Percentiles rank a stretch among this genome's conserved stretches.
Evolutionary conservation across 2,113 vertebrate genomes (phyloP).

Genomic region (Rhadina sibilatrix): DNA sequence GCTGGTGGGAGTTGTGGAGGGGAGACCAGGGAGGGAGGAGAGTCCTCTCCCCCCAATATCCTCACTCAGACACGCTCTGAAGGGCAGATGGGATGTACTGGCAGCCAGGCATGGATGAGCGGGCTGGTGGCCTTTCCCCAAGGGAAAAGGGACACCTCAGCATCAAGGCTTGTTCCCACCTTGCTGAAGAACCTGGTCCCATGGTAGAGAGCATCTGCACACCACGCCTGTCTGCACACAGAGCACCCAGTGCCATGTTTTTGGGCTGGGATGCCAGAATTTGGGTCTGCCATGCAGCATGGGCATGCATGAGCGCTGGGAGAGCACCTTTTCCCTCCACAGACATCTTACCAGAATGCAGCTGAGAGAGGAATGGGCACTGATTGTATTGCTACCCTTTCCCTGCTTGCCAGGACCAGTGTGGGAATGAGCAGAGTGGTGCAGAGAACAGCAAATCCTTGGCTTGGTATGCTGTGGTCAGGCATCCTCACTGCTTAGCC

Average conservation of each 20-base stretch:
- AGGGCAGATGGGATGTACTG: neutral
- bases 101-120: neutral
- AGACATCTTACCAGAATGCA: neutral
- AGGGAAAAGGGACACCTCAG: neutral
- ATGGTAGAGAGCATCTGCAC: neutral
- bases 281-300: neutral
- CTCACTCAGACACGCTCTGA: neutral
- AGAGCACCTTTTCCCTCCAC: neutral
- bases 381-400: rapidly evolving
- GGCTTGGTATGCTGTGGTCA: neutral
- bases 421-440: neutral
- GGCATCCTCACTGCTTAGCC: rapidly evolving
- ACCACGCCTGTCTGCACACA: rapidly evolving
- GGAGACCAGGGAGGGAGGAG: neutral
- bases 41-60: rapidly evolving
- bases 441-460: neutral
- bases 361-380: neutral
- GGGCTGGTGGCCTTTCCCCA: neutral
- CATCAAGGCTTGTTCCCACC: neutral
- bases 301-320: neutral
- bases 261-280: neutral
- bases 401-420: rapidly evolving
- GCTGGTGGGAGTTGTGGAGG: neutral
- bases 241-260: rapidly evolving
- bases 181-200: neutral